Percentiles rank a stretch among this genome's conserved stretches.
Evolutionary conservation across 1,140 invertebrate genomes (phyloP).

Genomic region (Lineus longissimus): DNA sequence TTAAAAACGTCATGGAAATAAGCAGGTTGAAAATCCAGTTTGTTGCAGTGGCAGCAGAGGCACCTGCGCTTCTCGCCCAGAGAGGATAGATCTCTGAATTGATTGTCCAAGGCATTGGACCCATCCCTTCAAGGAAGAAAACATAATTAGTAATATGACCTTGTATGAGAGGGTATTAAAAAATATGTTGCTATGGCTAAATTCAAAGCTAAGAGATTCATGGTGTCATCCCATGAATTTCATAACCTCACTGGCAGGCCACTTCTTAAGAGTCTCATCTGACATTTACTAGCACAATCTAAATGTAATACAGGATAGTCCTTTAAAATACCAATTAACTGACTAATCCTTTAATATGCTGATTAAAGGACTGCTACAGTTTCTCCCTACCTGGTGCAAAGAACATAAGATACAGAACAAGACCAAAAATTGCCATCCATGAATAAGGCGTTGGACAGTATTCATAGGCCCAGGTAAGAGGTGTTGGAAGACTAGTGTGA

Average conservation of each 20-base stretch:
- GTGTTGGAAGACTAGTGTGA: slow-evolving; percentile 17
- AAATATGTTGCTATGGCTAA: no score
- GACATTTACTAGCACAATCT: no score
- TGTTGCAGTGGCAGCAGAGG: slow-evolving; percentile 57
- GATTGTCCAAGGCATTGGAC: slow-evolving; percentile 66
- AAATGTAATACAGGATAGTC: not conserved
- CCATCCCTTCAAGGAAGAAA: slow-evolving; percentile 53
- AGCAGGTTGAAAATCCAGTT: slow-evolving; percentile 64
- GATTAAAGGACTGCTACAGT: no score
- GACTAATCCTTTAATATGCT: not conserved
- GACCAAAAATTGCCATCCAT: slow-evolving; percentile 57
- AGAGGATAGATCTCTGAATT: slow-evolving; percentile 65
- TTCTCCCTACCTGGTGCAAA: slow-evolving; percentile 52
- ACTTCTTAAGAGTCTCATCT: no score
- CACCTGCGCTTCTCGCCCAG: slow-evolving; percentile 61
- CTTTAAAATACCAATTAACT: not conserved
- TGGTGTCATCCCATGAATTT: not conserved
- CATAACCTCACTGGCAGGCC: no score
- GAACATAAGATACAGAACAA: slow-evolving; percentile 57
- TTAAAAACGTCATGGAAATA: slow-evolving; percentile 62
- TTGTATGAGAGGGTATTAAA: not conserved
- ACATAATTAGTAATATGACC: not conserved
- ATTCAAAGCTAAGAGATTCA: not conserved
- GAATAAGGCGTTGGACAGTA: slow-evolving; percentile 58
- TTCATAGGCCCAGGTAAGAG: slow-evolving; percentile 47